Evolutionary conservation across 2,113 vertebrate species (phyloP).

Genomic region (Rhineura floridana): DNA sequence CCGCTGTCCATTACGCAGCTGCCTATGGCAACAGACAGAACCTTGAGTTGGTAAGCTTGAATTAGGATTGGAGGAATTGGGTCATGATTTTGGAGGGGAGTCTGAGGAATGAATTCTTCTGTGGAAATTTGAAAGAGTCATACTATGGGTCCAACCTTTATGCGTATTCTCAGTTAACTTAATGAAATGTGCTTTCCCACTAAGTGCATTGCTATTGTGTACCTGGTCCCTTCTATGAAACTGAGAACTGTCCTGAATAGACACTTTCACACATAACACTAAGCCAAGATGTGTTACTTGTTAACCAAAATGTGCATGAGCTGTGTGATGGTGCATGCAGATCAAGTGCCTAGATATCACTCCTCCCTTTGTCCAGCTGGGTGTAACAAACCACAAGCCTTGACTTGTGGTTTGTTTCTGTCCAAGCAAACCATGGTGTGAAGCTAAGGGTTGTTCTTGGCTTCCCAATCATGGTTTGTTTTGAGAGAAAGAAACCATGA

Average conservation of each 20-base stretch:
- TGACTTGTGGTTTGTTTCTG: background rate
- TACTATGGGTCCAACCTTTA: background rate
- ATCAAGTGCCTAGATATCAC: background rate
- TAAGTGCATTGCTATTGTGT: background rate
- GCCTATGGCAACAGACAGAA: constrained; percentile 94
- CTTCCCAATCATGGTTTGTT: background rate
- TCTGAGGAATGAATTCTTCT: background rate
- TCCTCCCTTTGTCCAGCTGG: background rate
- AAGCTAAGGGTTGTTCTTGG: background rate
- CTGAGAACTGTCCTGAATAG: background rate
- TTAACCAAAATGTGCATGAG: background rate
- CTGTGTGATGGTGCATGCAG: background rate
- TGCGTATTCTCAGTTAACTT: background rate
- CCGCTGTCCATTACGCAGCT: constrained; percentile 95
- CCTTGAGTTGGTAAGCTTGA: constrained; percentile 87
- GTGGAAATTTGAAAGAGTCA: background rate
- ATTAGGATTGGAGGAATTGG: background rate
- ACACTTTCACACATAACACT: background rate
- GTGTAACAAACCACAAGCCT: background rate
- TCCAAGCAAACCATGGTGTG: background rate
- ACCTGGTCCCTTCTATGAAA: background rate
- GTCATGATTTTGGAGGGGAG: background rate
- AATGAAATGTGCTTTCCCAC: background rate
- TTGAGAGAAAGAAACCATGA: background rate
- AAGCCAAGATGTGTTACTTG: background rate